Evolutionary conservation across 1,140 invertebrate species (phyloP), one percentile per base, ranked within the genome.

Genomic region (Cardiocondyla obscurior): DNA sequence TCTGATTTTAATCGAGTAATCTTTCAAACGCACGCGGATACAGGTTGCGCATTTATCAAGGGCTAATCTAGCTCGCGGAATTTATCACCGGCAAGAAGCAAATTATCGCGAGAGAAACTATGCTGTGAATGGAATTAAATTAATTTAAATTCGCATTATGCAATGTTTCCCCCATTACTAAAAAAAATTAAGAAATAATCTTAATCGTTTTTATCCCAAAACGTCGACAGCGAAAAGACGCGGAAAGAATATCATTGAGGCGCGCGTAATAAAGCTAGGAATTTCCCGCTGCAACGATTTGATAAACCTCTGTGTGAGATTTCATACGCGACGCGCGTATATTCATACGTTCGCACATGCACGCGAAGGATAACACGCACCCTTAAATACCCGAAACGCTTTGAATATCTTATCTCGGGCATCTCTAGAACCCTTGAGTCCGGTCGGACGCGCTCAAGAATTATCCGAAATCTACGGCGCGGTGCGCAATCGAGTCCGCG

Each of bases 331-430:
- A 5, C 33, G 22, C 42, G 49, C 36, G 46, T 30, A 19, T 55
- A 49, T 83, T 83, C 81, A 53, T 73, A 73, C 33, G 25, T 86
- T 85, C 69, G 70, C 64, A 67, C 39, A 53, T 51, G 30, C 12
- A 58, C 39, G 51, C 12, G 65, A 79, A 79, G 86, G 70, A 87
- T 85, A 77, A 77, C 85, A 84, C 85, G 88, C 88, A 89, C 90
- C 91, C 91, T 89, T 86, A 90, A 92, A 92, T 93, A 89, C 90
- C 91, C 88, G 89, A 92, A 92, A 92, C 90, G 91, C 90, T 92
- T 92, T 92, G 92, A 92, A 92, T 93, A 89, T 88, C 92, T 92
- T 94, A 93, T 93, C 92, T 91, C 86, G 89, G 90, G 88, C 89
- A 92, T 93, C 93, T 92, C 84, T 89, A 93, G 92, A 89, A 90